Percentiles rank a stretch among this genome's conserved stretches.
Conservation (phyloP, 2,888 invertebrate species). For the Chironomus riparius region DNA sequence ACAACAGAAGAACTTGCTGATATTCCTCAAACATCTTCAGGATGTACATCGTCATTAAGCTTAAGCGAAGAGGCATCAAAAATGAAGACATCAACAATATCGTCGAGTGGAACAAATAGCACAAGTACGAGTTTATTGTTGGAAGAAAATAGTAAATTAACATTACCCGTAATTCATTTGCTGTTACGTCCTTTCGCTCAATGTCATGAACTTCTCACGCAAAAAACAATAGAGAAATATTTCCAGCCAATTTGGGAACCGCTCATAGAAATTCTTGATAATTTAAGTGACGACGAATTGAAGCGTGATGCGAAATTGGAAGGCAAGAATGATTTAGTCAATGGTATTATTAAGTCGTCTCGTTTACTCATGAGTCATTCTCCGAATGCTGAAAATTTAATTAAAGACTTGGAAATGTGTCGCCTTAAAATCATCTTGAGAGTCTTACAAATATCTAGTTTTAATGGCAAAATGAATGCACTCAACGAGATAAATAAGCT, state of each 20-base stretch:
- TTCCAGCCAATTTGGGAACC: slow-evolving; percentile 89
- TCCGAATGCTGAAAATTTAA: slow-evolving; percentile 67
- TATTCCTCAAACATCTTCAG: slow-evolving; percentile 12
- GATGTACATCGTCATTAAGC: slow-evolving; percentile 29
- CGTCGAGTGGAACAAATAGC: slow-evolving; percentile 29
- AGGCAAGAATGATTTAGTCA: slow-evolving; percentile 91
- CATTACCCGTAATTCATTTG: slow-evolving; percentile 68
- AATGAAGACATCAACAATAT: slow-evolving; percentile 32
- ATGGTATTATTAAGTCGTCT: slow-evolving; percentile 85
- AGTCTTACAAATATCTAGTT: slow-evolving; percentile 90
- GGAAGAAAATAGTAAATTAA: slow-evolving; percentile 40
- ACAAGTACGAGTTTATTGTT: slow-evolving; percentile 29
- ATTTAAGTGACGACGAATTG: slow-evolving; percentile 88
- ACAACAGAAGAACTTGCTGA: slow-evolving; percentile 3
- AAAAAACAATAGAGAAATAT: slow-evolving; percentile 83
- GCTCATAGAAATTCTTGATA: slow-evolving; percentile 80
- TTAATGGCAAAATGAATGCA: slow-evolving; percentile 98
- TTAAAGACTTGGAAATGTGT: slow-evolving; percentile 80
- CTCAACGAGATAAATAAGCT: slow-evolving; percentile 97
- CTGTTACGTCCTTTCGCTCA: slow-evolving; percentile 84
- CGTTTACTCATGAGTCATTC: slow-evolving; percentile 81
- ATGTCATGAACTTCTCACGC: slow-evolving; percentile 83
- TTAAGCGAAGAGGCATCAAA: slow-evolving; percentile 30
- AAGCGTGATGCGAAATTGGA: slow-evolving; percentile 91
- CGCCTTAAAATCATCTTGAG: slow-evolving; percentile 91